Evolutionary conservation across 2,797 vertebrate species (phyloP), one percentile per base, ranked within the genome.

Genomic region (Adrianichthys oophorus): DNA sequence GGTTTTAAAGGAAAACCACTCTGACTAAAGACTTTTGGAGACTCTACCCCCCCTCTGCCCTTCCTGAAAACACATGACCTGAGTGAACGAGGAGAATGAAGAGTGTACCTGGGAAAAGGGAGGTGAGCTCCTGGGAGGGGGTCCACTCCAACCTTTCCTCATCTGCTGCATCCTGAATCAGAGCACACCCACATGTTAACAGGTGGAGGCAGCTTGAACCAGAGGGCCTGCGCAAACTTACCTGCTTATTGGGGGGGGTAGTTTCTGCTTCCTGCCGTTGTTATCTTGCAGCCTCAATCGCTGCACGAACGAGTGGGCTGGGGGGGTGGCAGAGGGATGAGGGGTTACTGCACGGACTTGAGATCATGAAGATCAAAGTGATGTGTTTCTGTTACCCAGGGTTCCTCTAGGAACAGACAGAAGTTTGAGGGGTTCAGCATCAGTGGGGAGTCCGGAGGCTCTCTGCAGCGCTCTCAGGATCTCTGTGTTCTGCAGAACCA

Each of bases 381-480:
- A 12, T 32, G 15, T 50, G 5, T 1, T 3, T 53, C 12, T 1
- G 63, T 74, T 89, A 87, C 89, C 88, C 65, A 88, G 83, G 74
- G 87, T 76, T 71, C 88, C 90, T 78, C 89, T 88, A 67, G 88
- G 86, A 51, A 88, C 89, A 15, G 89, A 89, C 44, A 89, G 85
- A 15, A 91, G 74, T 59, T 87, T 91, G 67, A 87, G 83, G 2
- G 85, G 85, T 42, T 90, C 85, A 0, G 70, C 83, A 1, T 92
- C 91, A 0, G 86, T 84, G 1, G 83, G 81, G 0, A 90, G 86
- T 52, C 82, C 86, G 0, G 85, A 82, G 0, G 90, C 91, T 72
- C 88, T 92, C 88, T 92, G 92, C 41, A 93, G 77, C 45, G 87
- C 86, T 78, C 85, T 74, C 42, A 91, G 76, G 57, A 92, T 91